phyloP scores from a whole-genome alignment of 2,113 vertebrate genomes.

The Hepsetus odoe region DNA sequence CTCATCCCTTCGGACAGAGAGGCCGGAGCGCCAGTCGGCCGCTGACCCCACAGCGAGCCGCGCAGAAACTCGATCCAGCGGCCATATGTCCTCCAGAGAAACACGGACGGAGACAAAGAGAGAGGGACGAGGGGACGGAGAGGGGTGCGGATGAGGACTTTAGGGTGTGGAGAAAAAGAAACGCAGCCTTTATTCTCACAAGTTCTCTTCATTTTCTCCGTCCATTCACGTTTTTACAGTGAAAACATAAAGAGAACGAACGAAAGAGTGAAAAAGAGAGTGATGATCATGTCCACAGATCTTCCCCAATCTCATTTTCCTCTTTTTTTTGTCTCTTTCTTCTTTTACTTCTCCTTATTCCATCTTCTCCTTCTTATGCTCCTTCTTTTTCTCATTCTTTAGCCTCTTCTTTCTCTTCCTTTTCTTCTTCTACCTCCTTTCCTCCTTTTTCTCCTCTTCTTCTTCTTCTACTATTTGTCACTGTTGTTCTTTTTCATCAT shows the following conservation, averaged over 20 bases:
- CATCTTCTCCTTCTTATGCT: not conserved
- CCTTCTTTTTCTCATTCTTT: not conserved
- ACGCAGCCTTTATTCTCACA: too few relatives aligned
- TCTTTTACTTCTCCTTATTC: not conserved
- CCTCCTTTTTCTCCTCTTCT: too few relatives aligned
- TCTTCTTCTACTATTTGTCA: too few relatives aligned
- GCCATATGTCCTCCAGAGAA: slow-evolving; percentile 35
- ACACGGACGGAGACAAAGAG: not conserved
- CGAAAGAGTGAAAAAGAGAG: not conserved
- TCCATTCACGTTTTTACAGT: too few relatives aligned
- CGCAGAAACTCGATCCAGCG: slow-evolving; percentile 35
- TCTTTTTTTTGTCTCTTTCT: not conserved
- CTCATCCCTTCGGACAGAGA: slow-evolving; percentile 17
- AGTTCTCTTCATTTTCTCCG: too few relatives aligned
- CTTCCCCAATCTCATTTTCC: not conserved
- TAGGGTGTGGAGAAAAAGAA: not conserved
- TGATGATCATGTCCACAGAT: not conserved
- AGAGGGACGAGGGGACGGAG: not conserved
- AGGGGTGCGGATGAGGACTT: too few relatives aligned
- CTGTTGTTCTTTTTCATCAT: too few relatives aligned
- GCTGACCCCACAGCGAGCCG: slow-evolving; percentile 29
- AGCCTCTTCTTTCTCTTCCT: too few relatives aligned
- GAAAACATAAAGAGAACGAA: not conserved
- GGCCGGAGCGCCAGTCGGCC: not conserved
- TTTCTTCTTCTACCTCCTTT: too few relatives aligned